Base-by-base conservation (phyloP, 2,113 vertebrate genomes). In the Lepidothrix coronata region DNA sequence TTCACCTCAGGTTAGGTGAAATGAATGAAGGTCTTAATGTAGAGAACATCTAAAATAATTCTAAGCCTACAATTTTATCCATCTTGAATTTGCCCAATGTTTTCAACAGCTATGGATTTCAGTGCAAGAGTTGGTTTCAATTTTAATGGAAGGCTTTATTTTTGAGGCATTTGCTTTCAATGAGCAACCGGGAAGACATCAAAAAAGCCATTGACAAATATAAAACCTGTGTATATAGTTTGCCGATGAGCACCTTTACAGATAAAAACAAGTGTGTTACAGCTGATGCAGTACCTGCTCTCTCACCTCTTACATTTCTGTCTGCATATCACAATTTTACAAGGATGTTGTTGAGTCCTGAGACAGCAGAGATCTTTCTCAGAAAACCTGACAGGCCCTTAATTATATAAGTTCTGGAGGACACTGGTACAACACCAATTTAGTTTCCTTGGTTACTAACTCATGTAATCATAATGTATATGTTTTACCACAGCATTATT, bases 371-470 rank as follows among this genome's bases (percentile, higher is more conserved):
- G 57, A 95, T 92, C 61, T 77, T 91, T 79, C 84, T 74, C 91
- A 94, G 89, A 85, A 93, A 94, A 87, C 15, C 74, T 95, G 95
- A 89, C 86, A 95, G 73, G 72, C 21, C 52, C 21, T 96, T 95
- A 96, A 97, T 96, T 94, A 96, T 73, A 63, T 31, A 83, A 84
- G 65, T 93, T 76, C 39, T 92, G 54, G 17, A 89, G 81, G 80
- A 88, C 70, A 77, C 16, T 73, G 14, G 62, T 88, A 87, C 44
- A 81, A 80, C n/a, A 63, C 37, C 66, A 75, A 82, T 95, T 94
- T 43, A 82, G 54, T 96, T 95, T 67, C 49, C 80, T 91, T 95
- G 85, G 62, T 93, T 97, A 96, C 92, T 93, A 88, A 89, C 44
- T 83, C 79, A 61, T 92, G 81, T 68, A 89, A 95, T 74, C 51